Percentiles rank a stretch among this genome's conserved stretches.
phyloP scores from a whole-genome alignment of 2,888 invertebrate species.

The Acronicta leporina region DNA sequence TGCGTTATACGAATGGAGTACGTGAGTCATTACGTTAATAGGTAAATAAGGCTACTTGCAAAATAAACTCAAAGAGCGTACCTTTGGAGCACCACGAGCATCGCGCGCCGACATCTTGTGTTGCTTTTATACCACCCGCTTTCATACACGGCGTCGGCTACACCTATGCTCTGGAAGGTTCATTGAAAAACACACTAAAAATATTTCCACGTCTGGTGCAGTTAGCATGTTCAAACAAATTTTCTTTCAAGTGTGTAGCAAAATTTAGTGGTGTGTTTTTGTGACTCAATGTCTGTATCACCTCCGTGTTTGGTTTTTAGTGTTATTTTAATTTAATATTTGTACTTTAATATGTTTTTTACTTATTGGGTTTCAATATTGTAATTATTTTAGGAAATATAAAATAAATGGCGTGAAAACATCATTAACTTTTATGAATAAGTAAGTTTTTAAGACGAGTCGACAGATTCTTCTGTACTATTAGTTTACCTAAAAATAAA shows the following conservation, averaged over 20 bases:
- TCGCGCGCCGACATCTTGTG: slow-evolving; percentile 68
- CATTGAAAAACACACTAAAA: slow-evolving; percentile 31
- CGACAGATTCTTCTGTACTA: no score
- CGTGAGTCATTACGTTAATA: slow-evolving; percentile 33
- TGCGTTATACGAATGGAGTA: slow-evolving; percentile 10
- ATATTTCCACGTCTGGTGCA: slow-evolving; percentile 15
- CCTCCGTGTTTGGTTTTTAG: slow-evolving; percentile 12
- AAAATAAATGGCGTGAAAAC: no score
- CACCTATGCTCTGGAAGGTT: slow-evolving; percentile 70
- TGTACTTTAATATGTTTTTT: no score
- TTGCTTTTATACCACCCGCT: slow-evolving; percentile 76
- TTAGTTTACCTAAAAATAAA: no score
- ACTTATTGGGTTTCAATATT: no score
- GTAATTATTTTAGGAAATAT: no score
- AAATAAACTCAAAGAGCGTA: slow-evolving; percentile 50
- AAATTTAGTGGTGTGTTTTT: slow-evolving; percentile 19
- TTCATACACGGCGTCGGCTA: slow-evolving; percentile 77
- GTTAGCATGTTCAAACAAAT: slow-evolving; percentile 30
- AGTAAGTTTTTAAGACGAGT: no score
- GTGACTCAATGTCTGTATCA: slow-evolving; percentile 27
- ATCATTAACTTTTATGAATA: no score
- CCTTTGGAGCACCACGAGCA: slow-evolving; percentile 76
- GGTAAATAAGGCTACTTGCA: slow-evolving; percentile 37
- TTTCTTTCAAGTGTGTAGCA: slow-evolving; percentile 16
- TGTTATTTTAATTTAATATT: background rate